Conservation (phyloP, 2,113 vertebrate genomes). For the Puma concolor region DNA sequence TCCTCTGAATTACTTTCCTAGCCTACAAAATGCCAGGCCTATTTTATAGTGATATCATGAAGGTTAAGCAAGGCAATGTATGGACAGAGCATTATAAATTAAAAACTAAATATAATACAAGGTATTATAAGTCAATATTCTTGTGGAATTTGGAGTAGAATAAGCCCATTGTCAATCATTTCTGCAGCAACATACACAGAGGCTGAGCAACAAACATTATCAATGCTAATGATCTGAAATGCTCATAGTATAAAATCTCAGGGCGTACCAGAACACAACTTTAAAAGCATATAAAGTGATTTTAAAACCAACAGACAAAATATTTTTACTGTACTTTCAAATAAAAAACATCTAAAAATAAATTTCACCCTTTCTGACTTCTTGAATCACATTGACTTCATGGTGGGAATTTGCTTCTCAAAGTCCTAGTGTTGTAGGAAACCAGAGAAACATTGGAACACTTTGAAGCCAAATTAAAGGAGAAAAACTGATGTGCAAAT, state of each 20-base stretch:
- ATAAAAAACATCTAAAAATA: not conserved
- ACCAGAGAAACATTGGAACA: not conserved
- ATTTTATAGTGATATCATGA: not conserved
- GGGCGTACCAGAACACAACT: not conserved
- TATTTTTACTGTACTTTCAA: conserved; percentile 15
- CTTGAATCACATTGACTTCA: not conserved
- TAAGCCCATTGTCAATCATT: not conserved
- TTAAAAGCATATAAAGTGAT: not conserved
- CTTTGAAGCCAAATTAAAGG: conserved; percentile 14
- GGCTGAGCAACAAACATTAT: not conserved
- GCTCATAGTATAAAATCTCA: not conserved
- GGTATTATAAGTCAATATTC: not conserved
- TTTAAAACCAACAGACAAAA: conserved; percentile 16
- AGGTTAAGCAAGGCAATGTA: not conserved
- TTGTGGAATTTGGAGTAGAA: not conserved
- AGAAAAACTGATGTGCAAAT: not conserved
- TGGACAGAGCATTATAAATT: not conserved
- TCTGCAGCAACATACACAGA: not conserved
- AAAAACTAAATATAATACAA: conserved; percentile 11
- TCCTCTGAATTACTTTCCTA: not conserved
- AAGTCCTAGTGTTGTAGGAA: not conserved
- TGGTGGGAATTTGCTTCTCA: not conserved
- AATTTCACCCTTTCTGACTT: conserved; percentile 3
- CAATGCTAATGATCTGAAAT: conserved; percentile 1
- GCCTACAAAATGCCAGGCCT: not conserved